These are phyloP conservation scores for Diadegma fenestrale DNA, from an alignment of 2,888 invertebrate species.

Conservation along the genomic window DNA sequence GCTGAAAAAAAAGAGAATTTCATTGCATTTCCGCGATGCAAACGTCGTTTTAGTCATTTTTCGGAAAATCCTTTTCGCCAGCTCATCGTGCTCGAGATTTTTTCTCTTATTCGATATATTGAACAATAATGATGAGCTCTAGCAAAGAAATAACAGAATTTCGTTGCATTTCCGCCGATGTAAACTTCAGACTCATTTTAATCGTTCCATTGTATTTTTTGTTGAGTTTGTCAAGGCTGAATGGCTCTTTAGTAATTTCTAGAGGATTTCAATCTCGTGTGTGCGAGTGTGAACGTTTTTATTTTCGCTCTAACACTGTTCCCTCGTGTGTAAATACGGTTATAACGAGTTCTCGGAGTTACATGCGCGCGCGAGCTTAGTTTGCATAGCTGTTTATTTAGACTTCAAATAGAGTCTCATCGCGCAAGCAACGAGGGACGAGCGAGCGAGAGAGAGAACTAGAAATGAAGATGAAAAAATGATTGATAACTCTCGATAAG, in stretches of 20 bases:
- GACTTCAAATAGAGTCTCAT: conserved; percentile 25
- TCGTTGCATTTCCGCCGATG: too few relatives aligned
- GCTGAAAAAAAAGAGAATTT: too few relatives aligned
- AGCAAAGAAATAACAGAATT: too few relatives aligned
- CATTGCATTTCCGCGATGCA: too few relatives aligned
- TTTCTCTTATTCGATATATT: too few relatives aligned
- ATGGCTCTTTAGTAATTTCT: not conserved
- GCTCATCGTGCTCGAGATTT: not conserved
- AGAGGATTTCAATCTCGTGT: conserved; percentile 16
- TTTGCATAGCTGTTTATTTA: conserved; percentile 49
- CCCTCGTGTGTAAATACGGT: conserved; percentile 14
- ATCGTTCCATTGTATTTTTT: not conserved
- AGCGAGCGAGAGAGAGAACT: not conserved
- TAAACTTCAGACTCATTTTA: too few relatives aligned
- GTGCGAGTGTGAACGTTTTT: conserved; percentile 30
- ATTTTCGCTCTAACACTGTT: conserved; percentile 12
- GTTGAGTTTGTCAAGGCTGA: not conserved
- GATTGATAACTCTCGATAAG: conserved; percentile 40
- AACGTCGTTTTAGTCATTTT: too few relatives aligned
- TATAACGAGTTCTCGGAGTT: conserved; percentile 34
- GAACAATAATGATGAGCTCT: too few relatives aligned
- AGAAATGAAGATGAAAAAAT: not conserved
- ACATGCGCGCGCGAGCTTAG: conserved; percentile 26
- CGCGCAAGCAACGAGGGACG: not conserved
- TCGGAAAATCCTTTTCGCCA: not conserved